Conservation (phyloP, 2,888 invertebrate genomes). For the Hirtodrosophila duncani region DNA sequence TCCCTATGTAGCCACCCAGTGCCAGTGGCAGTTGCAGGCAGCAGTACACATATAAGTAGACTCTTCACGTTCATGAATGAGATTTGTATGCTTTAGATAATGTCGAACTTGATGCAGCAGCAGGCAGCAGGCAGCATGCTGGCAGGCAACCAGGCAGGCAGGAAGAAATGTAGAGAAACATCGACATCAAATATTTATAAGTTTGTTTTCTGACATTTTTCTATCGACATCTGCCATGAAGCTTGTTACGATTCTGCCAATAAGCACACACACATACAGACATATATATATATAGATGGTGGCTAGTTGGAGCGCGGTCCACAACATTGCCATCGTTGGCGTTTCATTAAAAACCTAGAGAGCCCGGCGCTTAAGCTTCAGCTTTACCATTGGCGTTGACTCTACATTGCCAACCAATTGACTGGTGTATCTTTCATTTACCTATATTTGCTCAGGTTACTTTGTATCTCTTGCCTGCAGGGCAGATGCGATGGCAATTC, state of each 20-base stretch:
- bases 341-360: constrained; percentile 40
- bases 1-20: too few species aligned
- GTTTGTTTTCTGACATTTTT: constrained; percentile 29
- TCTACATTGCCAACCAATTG: too few species aligned
- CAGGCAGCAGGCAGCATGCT: constrained; percentile 12
- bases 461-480: background rate
- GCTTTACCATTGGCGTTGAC: too few species aligned
- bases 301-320: constrained; percentile 10
- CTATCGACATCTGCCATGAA: constrained; percentile 40
- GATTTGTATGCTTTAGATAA: constrained; percentile 64
- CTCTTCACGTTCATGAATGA: constrained; percentile 13
- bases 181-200: constrained; percentile 61
- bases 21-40: constrained; percentile 1
- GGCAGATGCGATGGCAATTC: constrained; percentile 1
- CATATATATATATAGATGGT: background rate
- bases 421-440: constrained; percentile 2
- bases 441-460: background rate
- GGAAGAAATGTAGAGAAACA: too few species aligned
- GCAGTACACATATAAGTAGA: constrained; percentile 23
- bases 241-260: constrained; percentile 31
- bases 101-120: constrained; percentile 40
- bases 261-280: constrained; percentile 4
- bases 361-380: too few species aligned
- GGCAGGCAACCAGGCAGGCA: constrained; percentile 8
- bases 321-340: constrained; percentile 20